Evolutionary conservation across 2,113 vertebrate species (phyloP), one percentile per base, ranked within the genome.

Genomic region (Lagopus leucura): DNA sequence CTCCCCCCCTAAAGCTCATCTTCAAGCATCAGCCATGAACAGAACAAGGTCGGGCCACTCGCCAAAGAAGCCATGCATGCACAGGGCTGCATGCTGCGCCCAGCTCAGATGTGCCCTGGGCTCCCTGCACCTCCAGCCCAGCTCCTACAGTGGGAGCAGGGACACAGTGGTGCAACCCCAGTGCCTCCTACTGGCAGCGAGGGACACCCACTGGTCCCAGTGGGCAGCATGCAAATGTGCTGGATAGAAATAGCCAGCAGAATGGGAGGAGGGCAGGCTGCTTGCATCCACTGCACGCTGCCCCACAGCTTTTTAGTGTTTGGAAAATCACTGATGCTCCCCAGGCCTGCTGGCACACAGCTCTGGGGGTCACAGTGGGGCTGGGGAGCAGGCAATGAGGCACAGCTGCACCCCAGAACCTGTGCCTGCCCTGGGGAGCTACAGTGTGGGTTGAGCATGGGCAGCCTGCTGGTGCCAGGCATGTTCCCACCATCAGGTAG

Each of bases 231-330:
- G 40, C 25, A 3, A 54, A 10, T 6, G 22, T 34, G 11, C 34
- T 3, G 47, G n/a, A 42, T 8, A 54, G 55, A 32, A 60, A 36
- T 21, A 32, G 34, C 70, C 74, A 60, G 63, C 40, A 40, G 73
- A 13, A 15, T 6, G 1, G 20, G 47, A 12, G 58, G 50, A 10
- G 9, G 22, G 40, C 24, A 11, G n/a, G 22, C 48, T 36, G 52
- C 54, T 70, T 4, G 4, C 8, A 12, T 75, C 2, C 2, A 43
- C 40, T 16, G 0, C 4, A 5, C 4, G 34, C 42, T 61, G 47
- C 15, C 32, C 81, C 20, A 4, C 57, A 20, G 84, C 63, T 1
- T 52, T 47, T 76, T 86, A 94, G 85, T 91, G 90, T 91, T 89
- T 34, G 76, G 67, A 66, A 67, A 78, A 32, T 34, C 32, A 47